Evolutionary conservation across 2,113 vertebrate species (phyloP).

Genomic region (Petrocephalus zakoni): DNA sequence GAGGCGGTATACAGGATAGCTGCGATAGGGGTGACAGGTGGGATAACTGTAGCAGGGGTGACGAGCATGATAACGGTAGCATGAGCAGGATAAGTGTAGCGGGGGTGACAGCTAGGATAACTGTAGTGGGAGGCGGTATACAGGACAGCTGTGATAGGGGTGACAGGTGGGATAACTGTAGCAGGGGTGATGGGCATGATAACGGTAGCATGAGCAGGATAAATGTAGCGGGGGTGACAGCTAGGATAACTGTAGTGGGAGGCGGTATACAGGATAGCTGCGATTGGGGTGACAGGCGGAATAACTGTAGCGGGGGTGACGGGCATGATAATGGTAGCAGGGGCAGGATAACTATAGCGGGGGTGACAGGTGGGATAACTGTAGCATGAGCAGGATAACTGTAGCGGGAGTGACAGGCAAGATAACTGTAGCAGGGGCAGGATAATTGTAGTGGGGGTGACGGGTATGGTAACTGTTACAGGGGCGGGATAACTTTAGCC

Average conservation of each 20-base stretch:
- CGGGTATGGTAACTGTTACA: too few species aligned
- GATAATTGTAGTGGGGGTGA: too few species aligned
- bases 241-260: background rate
- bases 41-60: background rate
- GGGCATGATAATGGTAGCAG: too few species aligned
- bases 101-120: background rate
- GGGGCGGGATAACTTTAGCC: too few species aligned
- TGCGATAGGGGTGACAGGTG: background rate
- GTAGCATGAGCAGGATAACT: background rate
- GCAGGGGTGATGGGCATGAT: too few species aligned
- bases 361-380: background rate
- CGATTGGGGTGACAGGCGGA: too few species aligned
- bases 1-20: rapidly evolving
- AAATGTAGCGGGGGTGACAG: background rate
- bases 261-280: background rate
- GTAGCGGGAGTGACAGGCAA: too few species aligned
- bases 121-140: rapidly evolving
- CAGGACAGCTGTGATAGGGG: background rate
- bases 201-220: too few species aligned
- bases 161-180: background rate
- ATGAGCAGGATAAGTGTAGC: too few species aligned
- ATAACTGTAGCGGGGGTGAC: background rate
- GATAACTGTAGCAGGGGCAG: background rate
- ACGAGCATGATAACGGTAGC: too few species aligned
- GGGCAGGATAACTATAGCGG: too few species aligned